Conservation (phyloP, 2,113 vertebrate genomes). For the Pitta sordida region DNA sequence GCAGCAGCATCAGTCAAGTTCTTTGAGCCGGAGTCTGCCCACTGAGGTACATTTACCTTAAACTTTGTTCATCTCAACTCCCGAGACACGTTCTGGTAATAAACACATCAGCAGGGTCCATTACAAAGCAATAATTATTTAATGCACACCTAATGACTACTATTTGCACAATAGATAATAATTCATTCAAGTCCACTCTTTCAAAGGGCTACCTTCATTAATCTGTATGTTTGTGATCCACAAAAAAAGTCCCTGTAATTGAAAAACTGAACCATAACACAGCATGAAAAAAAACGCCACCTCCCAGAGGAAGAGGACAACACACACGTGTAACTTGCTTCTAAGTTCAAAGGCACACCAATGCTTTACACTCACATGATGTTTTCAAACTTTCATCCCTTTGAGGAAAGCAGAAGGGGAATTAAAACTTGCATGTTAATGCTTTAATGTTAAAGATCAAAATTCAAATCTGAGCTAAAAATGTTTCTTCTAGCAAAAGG, state of each 20-base stretch:
- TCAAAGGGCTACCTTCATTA: conserved; percentile 9
- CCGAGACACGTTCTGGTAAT: background rate
- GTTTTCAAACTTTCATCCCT: background rate
- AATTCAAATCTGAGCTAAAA: background rate
- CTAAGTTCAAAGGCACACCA: background rate
- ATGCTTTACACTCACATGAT: background rate
- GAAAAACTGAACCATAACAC: background rate
- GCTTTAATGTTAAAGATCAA: background rate
- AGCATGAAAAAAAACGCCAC: background rate
- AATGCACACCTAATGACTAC: conserved; percentile 7
- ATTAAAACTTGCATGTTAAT: background rate
- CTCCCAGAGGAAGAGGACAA: background rate
- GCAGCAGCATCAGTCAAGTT: background rate
- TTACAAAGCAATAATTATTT: conserved; percentile 26
- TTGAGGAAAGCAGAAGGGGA: background rate
- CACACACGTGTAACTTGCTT: background rate
- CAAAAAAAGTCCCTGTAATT: background rate
- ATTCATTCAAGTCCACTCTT: background rate
- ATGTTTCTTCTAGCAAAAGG: background rate
- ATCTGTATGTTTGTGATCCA: background rate
- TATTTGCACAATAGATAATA: background rate
- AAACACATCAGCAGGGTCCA: conserved; percentile 16
- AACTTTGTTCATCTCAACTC: conserved; percentile 14
- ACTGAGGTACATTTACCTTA: background rate
- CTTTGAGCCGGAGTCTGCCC: background rate